Base-by-base conservation (phyloP, 2,797 vertebrate species). In the Falco concolor region DNA sequence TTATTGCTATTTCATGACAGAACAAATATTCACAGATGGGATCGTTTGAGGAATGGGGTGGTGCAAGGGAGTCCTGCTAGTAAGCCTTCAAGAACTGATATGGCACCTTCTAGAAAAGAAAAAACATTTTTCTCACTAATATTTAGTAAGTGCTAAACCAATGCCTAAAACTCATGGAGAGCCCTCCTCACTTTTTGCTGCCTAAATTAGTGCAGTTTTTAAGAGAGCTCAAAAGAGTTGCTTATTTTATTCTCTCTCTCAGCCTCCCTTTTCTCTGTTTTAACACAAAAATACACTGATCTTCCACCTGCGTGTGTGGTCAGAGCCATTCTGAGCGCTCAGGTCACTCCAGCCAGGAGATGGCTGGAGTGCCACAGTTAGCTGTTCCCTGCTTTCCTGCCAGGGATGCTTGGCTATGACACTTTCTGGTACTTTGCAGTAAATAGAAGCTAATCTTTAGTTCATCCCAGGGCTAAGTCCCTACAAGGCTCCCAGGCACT, bases 381-480 rank as follows among this genome's bases (percentile, higher is more conserved):
- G 44, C 30, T 90, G 20, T 38, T 81, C 83, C 49, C 83, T 73
- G 36, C 73, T 72, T 52, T 73, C 54, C 65, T 86, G 74, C 44
- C 49, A 64, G 3, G 14, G 21, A 25, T n/a, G 36, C 54, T 88
- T 93, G 90, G 59, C 59, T 93, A 12, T 13, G 42, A 88, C 12
- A 30, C 63, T 64, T 88, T 76, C 45, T 70, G 70, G 38, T 87
- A 42, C 83, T 93, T 76, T 64, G 74, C 83, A 94, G 63, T 88
- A 96, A 95, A 95, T n/a, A 90, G 89, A 95, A 95, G 63, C 74
- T 93, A 87, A 94, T 95, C 89, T 93, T 91, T n/a, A 93, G 52
- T 77, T 90, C 49, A 67, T 45, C 72, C 54, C 56, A 22, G 49
- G 69, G 42, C 63, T 57, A 36, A 88, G 74, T 86, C 63, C 77